Percentiles rank a stretch among this genome's conserved stretches.
phyloP scores from a whole-genome alignment of 2,797 vertebrate genomes.

The Prionace glauca region DNA sequence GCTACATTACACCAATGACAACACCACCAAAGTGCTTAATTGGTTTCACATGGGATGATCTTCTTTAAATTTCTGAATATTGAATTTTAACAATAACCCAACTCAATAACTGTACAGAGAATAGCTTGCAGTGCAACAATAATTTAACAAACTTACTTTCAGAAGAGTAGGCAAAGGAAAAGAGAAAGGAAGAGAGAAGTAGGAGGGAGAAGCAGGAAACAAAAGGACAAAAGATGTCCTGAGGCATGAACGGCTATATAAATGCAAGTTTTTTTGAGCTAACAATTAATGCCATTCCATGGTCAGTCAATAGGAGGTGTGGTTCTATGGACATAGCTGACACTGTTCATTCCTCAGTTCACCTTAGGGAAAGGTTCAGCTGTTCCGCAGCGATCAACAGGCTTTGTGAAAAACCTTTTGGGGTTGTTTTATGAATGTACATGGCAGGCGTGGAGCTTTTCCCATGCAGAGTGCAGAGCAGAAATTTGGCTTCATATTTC shows the following conservation, averaged over 20 bases:
- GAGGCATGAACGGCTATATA: neutral
- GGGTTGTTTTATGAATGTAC: neutral
- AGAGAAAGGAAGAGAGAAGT: too few relatives aligned
- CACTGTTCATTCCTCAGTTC: neutral
- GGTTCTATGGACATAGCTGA: neutral
- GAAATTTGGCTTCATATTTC: neutral
- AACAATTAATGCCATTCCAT: neutral
- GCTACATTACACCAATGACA: neutral
- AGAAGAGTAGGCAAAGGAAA: too few relatives aligned
- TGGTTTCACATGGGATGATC: neutral
- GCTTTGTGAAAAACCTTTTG: neutral
- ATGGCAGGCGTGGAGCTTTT: neutral
- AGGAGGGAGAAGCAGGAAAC: too few relatives aligned
- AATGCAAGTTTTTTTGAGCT: neutral
- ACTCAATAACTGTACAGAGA: too few relatives aligned
- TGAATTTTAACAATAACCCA: too few relatives aligned
- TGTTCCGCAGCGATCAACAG: neutral
- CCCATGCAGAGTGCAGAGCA: neutral
- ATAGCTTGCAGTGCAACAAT: too few relatives aligned
- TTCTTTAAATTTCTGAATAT: too few relatives aligned
- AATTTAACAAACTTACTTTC: too few relatives aligned
- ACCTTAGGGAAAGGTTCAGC: neutral
- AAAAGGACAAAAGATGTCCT: too few relatives aligned
- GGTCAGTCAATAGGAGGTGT: neutral
- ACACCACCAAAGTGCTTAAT: neutral